These are phyloP conservation scores for Periophthalmodon schlosseri DNA, from an alignment of 2,113 vertebrate genomes.

Conservation along the genomic window DNA sequence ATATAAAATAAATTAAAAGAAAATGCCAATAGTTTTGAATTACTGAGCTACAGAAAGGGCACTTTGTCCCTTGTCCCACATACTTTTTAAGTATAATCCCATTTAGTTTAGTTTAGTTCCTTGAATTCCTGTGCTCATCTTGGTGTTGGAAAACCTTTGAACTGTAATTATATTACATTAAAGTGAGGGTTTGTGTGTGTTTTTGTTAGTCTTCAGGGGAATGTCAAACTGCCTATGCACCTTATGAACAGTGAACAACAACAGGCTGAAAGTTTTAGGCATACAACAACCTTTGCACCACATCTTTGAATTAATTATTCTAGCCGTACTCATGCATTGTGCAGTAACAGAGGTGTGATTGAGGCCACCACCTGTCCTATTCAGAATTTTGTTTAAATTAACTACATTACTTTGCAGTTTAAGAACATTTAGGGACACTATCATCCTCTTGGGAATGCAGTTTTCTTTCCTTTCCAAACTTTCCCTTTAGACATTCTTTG, in stretches of 20 bases:
- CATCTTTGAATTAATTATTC: background rate
- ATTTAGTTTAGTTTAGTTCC: background rate
- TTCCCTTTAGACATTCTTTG: background rate
- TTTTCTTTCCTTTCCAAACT: background rate
- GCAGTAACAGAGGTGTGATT: background rate
- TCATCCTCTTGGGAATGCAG: background rate
- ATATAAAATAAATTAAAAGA: background rate
- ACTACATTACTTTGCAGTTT: background rate
- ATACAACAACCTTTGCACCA: background rate
- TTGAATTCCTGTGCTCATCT: background rate
- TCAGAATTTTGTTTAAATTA: background rate
- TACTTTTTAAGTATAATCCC: background rate
- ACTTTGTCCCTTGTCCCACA: background rate
- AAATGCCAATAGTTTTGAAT: background rate
- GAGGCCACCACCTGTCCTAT: background rate
- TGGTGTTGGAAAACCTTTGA: conserved; percentile 7
- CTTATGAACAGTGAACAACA: background rate
- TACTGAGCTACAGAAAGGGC: conserved; percentile 1
- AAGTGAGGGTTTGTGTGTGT: background rate
- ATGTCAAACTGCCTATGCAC: background rate
- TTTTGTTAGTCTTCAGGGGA: background rate
- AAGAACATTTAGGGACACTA: background rate
- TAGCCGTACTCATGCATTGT: background rate
- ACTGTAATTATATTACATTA: background rate
- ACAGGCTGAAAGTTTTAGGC: background rate